These are phyloP conservation scores for Cantharis flavilabris DNA, from an alignment of 2,888 invertebrate species.

Conservation along the genomic window DNA sequence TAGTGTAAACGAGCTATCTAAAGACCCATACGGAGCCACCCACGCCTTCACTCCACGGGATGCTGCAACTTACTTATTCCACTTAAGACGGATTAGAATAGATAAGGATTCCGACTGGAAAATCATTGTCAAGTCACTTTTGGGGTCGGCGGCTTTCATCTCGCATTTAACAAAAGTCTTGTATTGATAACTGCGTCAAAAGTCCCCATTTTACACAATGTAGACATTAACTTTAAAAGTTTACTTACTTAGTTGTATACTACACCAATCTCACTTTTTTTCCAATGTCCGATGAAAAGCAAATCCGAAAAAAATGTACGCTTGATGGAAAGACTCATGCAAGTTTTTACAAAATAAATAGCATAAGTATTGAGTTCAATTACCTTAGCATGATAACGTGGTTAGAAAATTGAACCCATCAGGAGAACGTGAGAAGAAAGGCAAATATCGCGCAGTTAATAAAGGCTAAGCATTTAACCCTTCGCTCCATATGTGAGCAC, in stretches of 20 bases:
- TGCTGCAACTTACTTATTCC: conserved; percentile 28
- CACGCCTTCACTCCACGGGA: conserved; percentile 33
- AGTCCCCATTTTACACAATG: conserved; percentile 37
- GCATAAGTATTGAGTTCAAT: not conserved
- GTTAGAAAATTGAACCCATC: not conserved
- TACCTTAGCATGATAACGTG: not conserved
- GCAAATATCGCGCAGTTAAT: not conserved
- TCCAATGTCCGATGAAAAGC: too few species aligned
- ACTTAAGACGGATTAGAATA: conserved; percentile 34
- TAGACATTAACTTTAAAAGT: conserved; percentile 26
- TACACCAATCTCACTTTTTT: too few species aligned
- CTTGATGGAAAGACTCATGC: not conserved
- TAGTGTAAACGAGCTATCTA: conserved; percentile 16
- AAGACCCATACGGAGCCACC: conserved; percentile 27
- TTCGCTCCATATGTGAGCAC: not conserved
- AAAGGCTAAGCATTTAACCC: not conserved
- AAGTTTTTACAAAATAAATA: not conserved
- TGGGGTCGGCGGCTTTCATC: conserved; percentile 27
- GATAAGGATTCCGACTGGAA: conserved; percentile 31
- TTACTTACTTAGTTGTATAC: not conserved
- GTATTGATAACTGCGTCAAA: conserved; percentile 42
- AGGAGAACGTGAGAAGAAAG: not conserved
- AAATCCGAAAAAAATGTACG: not conserved
- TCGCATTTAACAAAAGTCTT: conserved; percentile 13
- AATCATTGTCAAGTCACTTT: conserved; percentile 29